Base-by-base conservation (phyloP, 2,113 vertebrate genomes). In the Sus scrofa region DNA sequence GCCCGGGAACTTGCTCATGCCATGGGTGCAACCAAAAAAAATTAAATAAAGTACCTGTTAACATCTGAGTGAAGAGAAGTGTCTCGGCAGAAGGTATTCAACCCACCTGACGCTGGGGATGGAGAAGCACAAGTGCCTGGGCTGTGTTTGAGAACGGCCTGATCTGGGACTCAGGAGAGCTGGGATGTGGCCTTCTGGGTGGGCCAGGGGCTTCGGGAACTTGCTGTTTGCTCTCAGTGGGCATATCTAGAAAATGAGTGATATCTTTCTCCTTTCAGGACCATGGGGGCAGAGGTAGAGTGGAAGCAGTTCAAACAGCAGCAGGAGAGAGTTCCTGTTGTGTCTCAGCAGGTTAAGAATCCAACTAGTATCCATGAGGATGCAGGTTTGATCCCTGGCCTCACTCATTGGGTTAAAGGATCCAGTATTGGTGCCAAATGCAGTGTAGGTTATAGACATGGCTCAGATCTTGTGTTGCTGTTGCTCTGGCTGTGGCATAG, bases 111-210 rank as follows among this genome's bases (percentile, higher is more conserved):
- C 20, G 22, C 4, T 1, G 34, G 22, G n/a, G 15, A 2, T 7
- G 14, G 30, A 44, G 13, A 62, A 20, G 1, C 8, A 7, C 44
- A 22, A 3, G 4, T 0, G 0, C 26, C 19, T 32, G 13, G 9
- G 1, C 7, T 79, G n/a, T 18, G 32, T 32, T 5, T 60, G 82
- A 68, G 60, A 67, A 39, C 39, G 19, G 68, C 34, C 37, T 60
- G 37, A 4, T 67, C 60, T 30, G 6, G 15, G 58, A 34, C 62
- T 73, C n/a, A 27, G 70, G 7, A 56, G 14, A 39, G 78, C 19
- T 0, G 13, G 34, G 39, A 75, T 3, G 0, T 44, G 7, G 68
- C 19, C 27, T 75, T 77, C 77, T 60, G 20, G 9, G 1, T 68
- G 16, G 4, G 8, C 20, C 32, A 27, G n/a, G 62, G 4, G 1